Percentiles rank a stretch among this genome's conserved stretches.
These are phyloP conservation scores for Papilio polytes DNA, from an alignment of 1,140 invertebrate genomes.

Conservation along the genomic window DNA sequence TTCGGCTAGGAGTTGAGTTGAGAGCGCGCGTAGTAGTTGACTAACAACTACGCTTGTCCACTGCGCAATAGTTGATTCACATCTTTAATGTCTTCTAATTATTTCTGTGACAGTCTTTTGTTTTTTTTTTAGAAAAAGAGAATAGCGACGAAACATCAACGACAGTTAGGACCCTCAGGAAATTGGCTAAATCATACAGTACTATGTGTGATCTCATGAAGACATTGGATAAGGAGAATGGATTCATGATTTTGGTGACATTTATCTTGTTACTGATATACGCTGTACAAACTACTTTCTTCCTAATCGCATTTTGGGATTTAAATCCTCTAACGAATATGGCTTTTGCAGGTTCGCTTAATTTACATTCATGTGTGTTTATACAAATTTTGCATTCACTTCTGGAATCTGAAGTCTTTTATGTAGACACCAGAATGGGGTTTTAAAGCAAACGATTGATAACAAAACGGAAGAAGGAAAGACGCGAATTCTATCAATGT, in stretches of 20 bases:
- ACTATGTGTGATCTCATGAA: background rate
- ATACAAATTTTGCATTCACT: no score
- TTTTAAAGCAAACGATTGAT: no score
- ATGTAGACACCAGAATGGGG: no score
- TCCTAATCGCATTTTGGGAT: background rate
- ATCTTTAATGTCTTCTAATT: no score
- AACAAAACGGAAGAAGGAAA: no score
- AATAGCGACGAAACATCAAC: background rate
- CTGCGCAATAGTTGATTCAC: no score
- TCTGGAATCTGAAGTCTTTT: no score
- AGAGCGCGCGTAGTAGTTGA: no score
- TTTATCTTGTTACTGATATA: background rate
- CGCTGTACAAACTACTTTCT: background rate
- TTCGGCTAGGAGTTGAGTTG: no score
- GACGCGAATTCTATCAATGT: no score
- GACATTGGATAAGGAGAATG: conserved; percentile 1
- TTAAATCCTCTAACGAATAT: background rate
- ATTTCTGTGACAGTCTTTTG: no score
- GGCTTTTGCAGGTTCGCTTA: background rate
- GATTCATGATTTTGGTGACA: background rate
- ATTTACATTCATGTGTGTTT: background rate
- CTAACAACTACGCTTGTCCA: no score
- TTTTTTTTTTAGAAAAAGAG: background rate
- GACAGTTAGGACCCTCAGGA: background rate
- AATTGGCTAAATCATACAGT: background rate